Evolutionary conservation across 2,797 vertebrate species (phyloP).

Genomic region (Alcedo quadribrachys): DNA sequence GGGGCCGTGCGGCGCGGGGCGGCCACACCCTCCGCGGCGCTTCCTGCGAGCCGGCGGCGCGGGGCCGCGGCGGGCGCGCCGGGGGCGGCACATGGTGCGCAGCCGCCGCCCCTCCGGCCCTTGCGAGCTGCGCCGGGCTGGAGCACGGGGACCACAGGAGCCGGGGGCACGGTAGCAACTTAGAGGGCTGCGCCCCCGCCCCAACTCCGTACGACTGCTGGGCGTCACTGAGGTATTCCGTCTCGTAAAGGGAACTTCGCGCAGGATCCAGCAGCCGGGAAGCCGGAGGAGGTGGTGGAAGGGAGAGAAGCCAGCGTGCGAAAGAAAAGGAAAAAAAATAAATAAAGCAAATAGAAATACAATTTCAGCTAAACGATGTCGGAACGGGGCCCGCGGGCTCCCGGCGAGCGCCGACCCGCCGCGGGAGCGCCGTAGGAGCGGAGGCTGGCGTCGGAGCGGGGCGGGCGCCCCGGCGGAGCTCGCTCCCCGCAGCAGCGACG

Average conservation of each 20-base stretch:
- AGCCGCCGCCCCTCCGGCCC: conserved; percentile 56
- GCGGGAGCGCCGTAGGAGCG: conserved; percentile 52
- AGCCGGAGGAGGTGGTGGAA: conserved; percentile 5
- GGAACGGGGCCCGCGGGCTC: not conserved
- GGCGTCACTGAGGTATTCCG: not conserved
- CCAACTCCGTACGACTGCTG: not conserved
- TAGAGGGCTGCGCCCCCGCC: conserved; percentile 47
- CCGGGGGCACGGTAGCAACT: conserved; percentile 49
- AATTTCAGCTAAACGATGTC: not conserved
- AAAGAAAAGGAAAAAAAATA: not conserved
- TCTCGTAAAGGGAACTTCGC: conserved; percentile 19
- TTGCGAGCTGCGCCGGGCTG: conserved; percentile 1
- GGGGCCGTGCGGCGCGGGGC: not conserved
- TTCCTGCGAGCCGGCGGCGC: conserved; percentile 81
- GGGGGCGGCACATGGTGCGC: conserved; percentile 54
- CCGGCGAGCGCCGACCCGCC: not conserved
- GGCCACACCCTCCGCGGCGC: conserved; percentile 91
- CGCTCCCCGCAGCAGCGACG: conserved; percentile 41
- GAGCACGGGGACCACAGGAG: not conserved
- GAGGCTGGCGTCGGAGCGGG: conserved; percentile 32
- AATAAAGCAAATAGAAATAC: too few relatives aligned
- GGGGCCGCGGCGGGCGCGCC: conserved; percentile 66
- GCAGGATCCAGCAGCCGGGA: not conserved
- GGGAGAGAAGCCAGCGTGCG: not conserved
- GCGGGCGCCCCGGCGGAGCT: conserved; percentile 38